A percentile compares a stretch with the other conserved stretches of the same genome.
These are phyloP conservation scores for Drosophila meridionalis DNA, from an alignment of 2,888 invertebrate genomes.

Conservation along the genomic window DNA sequence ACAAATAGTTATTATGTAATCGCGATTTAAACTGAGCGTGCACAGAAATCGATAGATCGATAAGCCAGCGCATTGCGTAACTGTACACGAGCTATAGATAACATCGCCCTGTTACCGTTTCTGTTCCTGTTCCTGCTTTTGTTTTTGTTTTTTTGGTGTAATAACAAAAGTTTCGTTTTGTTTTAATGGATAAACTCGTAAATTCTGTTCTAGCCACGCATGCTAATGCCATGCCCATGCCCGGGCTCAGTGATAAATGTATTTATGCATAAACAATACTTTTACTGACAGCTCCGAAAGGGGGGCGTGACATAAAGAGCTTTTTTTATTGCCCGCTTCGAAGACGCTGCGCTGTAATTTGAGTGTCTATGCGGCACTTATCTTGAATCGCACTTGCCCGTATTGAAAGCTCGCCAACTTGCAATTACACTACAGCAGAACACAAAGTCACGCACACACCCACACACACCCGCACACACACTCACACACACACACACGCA, in stretches of 20 bases:
- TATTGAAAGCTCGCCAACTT: conserved; percentile 58
- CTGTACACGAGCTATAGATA: conserved; percentile 40
- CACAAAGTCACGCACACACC: conserved; percentile 56
- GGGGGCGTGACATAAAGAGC: conserved; percentile 63
- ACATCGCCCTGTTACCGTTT: conserved; percentile 24
- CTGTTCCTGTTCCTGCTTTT: conserved; percentile 29
- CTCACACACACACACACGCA: conserved; percentile 14
- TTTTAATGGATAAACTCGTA: conserved; percentile 56
- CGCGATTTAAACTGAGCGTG: conserved; percentile 23
- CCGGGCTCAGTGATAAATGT: conserved; percentile 10
- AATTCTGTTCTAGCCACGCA: conserved; percentile 50
- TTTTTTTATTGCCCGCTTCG: conserved; percentile 54
- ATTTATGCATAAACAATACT: conserved; percentile 17
- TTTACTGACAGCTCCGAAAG: conserved; percentile 29
- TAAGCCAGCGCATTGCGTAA: conserved; percentile 15
- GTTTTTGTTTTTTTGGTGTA: conserved; percentile 46
- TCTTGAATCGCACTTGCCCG: conserved; percentile 55
- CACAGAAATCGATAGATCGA: conserved; percentile 11
- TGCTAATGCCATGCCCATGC: conserved; percentile 19
- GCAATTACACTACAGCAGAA: conserved; percentile 66
- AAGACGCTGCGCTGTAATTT: conserved; percentile 71
- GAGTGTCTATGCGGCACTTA: conserved; percentile 68
- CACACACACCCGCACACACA: conserved; percentile 27
- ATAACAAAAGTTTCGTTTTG: conserved; percentile 66
- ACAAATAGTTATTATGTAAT: conserved; percentile 20